Percentiles rank a stretch among this genome's conserved stretches.
These are phyloP conservation scores for Drosophila mayri DNA, from an alignment of 1,140 invertebrate genomes.

Conservation along the genomic window DNA sequence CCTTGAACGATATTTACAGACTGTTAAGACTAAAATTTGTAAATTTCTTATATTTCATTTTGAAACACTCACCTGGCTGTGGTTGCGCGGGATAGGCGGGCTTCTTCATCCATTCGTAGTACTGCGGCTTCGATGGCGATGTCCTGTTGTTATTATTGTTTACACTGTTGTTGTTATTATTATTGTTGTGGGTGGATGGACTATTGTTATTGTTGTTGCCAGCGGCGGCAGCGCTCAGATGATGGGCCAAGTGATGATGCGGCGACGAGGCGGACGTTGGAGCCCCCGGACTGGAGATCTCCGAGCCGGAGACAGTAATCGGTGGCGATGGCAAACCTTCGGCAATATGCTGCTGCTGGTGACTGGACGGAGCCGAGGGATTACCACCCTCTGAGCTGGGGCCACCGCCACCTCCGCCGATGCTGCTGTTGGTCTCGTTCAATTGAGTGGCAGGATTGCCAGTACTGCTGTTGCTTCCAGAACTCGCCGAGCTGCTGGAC, in stretches of 20 bases:
- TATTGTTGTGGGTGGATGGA: conserved; percentile 77
- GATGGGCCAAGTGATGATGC: conserved; percentile 75
- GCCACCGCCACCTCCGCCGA: conserved; percentile 44
- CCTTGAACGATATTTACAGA: not conserved
- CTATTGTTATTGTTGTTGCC: conserved; percentile 73
- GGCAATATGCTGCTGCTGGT: conserved; percentile 72
- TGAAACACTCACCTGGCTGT: conserved; percentile 90
- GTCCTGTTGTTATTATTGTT: conserved; percentile 83
- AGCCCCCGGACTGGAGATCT: conserved; percentile 88
- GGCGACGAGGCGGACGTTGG: conserved; percentile 84
- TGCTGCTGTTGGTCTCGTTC: conserved; percentile 74
- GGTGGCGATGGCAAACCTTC: conserved; percentile 87
- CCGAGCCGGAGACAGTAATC: conserved; percentile 88
- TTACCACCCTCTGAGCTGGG: conserved; percentile 15
- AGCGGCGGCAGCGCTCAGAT: conserved; percentile 61
- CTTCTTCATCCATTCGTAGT: conserved; percentile 96
- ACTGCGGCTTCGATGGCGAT: conserved; percentile 91
- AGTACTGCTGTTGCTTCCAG: conserved; percentile 85
- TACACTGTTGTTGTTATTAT: conserved; percentile 68
- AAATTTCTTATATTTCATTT: not conserved
- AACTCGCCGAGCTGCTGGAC: conserved; percentile 71
- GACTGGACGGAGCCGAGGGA: conserved; percentile 36
- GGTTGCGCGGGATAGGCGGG: conserved; percentile 92
- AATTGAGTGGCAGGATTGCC: conserved; percentile 61
- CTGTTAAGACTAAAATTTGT: not conserved